Conservation (phyloP, 1,140 invertebrate species). For the Probaryconus sp. region DNA sequence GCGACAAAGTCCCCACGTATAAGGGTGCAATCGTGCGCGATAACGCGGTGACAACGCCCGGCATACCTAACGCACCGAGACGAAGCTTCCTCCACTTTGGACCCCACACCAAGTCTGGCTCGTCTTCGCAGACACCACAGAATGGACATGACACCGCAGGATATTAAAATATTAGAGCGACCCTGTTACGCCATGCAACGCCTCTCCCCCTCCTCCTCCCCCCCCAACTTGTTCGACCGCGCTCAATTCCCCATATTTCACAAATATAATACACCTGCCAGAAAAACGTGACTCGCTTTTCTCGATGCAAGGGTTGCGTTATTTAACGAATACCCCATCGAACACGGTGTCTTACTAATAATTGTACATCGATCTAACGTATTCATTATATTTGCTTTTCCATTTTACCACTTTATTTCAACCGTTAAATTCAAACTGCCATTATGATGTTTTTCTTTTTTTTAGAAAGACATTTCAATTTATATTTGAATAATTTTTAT, state of each 20-base stretch:
- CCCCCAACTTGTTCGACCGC: slow-evolving; percentile 20
- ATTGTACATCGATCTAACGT: slow-evolving; percentile 8
- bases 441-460: no score
- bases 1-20: slow-evolving; percentile 54
- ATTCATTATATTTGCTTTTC: neutral
- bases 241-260: slow-evolving; percentile 57
- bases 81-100: neutral
- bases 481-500: no score
- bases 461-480: no score
- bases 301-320: slow-evolving; percentile 46
- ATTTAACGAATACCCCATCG: slow-evolving; percentile 42
- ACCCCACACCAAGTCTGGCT: slow-evolving; percentile 5
- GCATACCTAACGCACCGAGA: slow-evolving; percentile 57
- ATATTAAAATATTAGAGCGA: slow-evolving; percentile 70
- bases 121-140: slow-evolving; percentile 39
- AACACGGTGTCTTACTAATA: slow-evolving; percentile 31
- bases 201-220: slow-evolving; percentile 10
- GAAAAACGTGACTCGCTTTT: slow-evolving; percentile 63
- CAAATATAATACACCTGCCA: slow-evolving; percentile 62
- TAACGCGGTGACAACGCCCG: slow-evolving; percentile 66
- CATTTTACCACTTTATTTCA: no score
- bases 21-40: slow-evolving; percentile 69
- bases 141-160: slow-evolving; percentile 70
- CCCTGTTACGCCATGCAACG: slow-evolving; percentile 33
- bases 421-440: no score